Evolutionary conservation across 2,113 vertebrate genomes (phyloP), one percentile per base, ranked within the genome.

Genomic region (Phocoena phocoena): DNA sequence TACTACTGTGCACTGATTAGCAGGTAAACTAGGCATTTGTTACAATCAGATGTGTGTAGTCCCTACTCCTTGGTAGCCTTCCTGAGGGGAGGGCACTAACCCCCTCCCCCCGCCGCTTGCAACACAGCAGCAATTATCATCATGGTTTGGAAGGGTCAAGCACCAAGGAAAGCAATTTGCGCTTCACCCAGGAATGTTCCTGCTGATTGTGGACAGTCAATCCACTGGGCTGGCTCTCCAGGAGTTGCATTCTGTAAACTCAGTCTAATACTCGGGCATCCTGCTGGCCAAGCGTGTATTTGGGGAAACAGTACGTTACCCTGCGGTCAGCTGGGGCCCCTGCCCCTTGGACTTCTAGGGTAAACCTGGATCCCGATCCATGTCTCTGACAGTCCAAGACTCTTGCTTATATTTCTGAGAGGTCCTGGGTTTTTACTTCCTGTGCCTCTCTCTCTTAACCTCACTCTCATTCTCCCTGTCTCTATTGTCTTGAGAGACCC

Each of bases 1-100:
- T 92, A 97, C 87, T 96, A 94, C 97, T 91, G 80, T 85, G 92
- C 50, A 33, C 97, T 95, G 95, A 96, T 97, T 85, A 98, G 97
- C 95, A 97, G 82, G 90, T 98, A 97, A 98, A 97, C 97, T 95
- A 94, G 96, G 38, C 92, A 98, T 98, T 97, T 97, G 94, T 98
- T 97, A 97, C 95, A 90, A 94, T 96, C 92, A 93, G 92, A 53
- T 41, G 12, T 68, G 6, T 67, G 76, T 92, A 62, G 96, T 97
- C 93, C 95, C 68, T 89, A 83, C 90, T 95, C 74, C 73, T 77
- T 47, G 63, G 93, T 44, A 93, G 93, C 96, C 97, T 96, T 96
- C 68, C 50, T 71, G 36, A 97, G 74, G 97, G 97, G 92, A 98
- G 97, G 93, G 81, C 92, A 82, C 63, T 74, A 85, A 95, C 96